A percentile compares a stretch with the other conserved stretches of the same genome.
Conservation (phyloP, 2,797 vertebrate genomes). For the Scarus forsteni region DNA sequence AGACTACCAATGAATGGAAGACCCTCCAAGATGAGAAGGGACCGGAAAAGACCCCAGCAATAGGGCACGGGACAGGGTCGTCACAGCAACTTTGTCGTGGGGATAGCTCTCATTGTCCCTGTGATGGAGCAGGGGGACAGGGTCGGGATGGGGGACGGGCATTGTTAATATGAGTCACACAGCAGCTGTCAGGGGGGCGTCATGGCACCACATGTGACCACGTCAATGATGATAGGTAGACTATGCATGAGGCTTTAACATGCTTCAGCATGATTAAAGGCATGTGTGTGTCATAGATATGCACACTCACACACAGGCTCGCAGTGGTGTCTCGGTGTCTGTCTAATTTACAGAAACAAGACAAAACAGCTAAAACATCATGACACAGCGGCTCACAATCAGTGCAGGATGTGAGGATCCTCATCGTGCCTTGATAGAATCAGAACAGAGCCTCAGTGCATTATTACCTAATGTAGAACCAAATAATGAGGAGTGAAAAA, state of each 20-base stretch:
- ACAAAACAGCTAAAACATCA: neutral
- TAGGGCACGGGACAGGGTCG: constrained; percentile 73
- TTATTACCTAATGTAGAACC: too few species aligned
- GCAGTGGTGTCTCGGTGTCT: constrained; percentile 1
- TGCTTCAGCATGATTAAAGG: constrained; percentile 72
- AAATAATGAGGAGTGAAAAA: too few species aligned
- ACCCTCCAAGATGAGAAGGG: constrained; percentile 57
- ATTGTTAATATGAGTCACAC: constrained; percentile 83
- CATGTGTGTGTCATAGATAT: constrained; percentile 49
- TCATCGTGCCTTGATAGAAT: too few species aligned
- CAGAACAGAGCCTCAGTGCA: too few species aligned
- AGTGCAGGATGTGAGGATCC: neutral
- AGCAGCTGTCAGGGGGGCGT: constrained; percentile 79
- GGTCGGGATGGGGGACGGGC: constrained; percentile 72
- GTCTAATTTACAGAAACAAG: neutral
- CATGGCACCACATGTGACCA: constrained; percentile 72
- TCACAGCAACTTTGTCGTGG: constrained; percentile 83
- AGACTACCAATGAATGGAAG: constrained; percentile 81
- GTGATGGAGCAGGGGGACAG: constrained; percentile 65
- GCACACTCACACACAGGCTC: constrained; percentile 21
- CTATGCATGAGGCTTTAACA: constrained; percentile 35
- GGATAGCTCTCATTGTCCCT: constrained; percentile 77
- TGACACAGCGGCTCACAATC: neutral
- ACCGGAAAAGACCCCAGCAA: constrained; percentile 56
- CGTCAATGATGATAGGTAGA: constrained; percentile 59